Percentiles rank a stretch among this genome's conserved stretches.
Evolutionary conservation across 2,888 invertebrate species (phyloP).

Genomic region (Drosophila buzzatii): DNA sequence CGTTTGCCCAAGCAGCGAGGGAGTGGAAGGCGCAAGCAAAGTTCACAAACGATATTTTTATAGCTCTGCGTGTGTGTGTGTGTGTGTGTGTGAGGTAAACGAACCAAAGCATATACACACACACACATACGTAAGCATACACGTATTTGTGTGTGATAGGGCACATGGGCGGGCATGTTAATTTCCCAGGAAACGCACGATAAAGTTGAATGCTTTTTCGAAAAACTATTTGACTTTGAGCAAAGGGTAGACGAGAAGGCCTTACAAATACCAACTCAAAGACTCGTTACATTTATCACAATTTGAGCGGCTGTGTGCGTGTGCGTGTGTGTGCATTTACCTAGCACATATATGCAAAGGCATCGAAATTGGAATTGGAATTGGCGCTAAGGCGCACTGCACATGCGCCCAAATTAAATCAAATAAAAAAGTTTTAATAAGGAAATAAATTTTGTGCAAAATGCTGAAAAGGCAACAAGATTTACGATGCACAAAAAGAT

Average conservation of each 20-base stretch:
- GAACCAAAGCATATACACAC: conserved; percentile 44
- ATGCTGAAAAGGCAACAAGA: conserved; percentile 78
- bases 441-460: conserved; percentile 77
- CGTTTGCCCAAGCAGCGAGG: conserved; percentile 40
- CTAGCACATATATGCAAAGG: conserved; percentile 45
- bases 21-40: conserved; percentile 20
- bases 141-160: background rate
- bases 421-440: conserved; percentile 81
- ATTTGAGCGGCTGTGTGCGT: conserved; percentile 28
- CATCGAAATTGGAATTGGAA: conserved; percentile 30
- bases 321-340: conserved; percentile 29
- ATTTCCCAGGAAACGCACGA: conserved; percentile 82
- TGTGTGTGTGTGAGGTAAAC: conserved; percentile 42
- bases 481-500: conserved; percentile 78
- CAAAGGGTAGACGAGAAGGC: conserved; percentile 52
- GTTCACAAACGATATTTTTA: conserved; percentile 62
- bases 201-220: conserved; percentile 79
- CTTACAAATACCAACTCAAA: conserved; percentile 40
- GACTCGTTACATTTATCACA: conserved; percentile 71
- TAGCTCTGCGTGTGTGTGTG: conserved; percentile 16
- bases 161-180: conserved; percentile 67
- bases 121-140: background rate
- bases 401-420: conserved; percentile 73
- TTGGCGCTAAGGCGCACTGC: conserved; percentile 27
- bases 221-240: conserved; percentile 77